These are phyloP conservation scores for Ethmia dodecea DNA, from an alignment of 2,888 invertebrate genomes.

Conservation along the genomic window DNA sequence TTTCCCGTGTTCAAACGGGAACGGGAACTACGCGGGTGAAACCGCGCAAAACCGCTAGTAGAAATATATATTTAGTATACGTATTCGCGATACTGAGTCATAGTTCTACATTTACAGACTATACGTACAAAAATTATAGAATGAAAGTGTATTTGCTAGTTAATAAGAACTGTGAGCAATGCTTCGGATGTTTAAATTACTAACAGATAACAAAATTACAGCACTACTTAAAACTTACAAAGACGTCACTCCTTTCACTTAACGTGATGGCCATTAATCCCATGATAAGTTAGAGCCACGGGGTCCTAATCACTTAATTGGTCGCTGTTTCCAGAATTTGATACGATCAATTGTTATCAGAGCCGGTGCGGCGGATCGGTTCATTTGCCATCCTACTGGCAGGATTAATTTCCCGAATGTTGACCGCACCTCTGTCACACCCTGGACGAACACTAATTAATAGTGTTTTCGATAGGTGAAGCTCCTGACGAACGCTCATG, in stretches of 20 bases:
- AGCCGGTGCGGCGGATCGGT: constrained; percentile 28
- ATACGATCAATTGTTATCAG: constrained; percentile 59
- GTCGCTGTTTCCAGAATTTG: constrained; percentile 44
- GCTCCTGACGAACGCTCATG: constrained; percentile 34
- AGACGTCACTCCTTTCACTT: constrained; percentile 40
- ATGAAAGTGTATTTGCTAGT: too few relatives aligned
- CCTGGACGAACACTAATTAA: constrained; percentile 57
- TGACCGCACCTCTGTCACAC: constrained; percentile 64
- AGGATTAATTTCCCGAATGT: constrained; percentile 72
- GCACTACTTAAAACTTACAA: too few relatives aligned
- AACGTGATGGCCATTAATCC: constrained; percentile 45
- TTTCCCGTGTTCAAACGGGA: too few relatives aligned
- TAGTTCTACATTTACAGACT: too few relatives aligned
- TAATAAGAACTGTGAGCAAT: too few relatives aligned
- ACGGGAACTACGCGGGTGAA: too few relatives aligned
- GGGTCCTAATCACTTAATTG: constrained; percentile 67
- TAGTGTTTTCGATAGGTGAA: constrained; percentile 63
- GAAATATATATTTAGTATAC: too few relatives aligned
- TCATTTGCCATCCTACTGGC: constrained; percentile 51
- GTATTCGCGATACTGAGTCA: too few relatives aligned
- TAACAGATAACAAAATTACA: too few relatives aligned
- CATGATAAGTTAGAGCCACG: constrained; percentile 46
- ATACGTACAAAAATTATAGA: too few relatives aligned
- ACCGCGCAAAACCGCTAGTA: too few relatives aligned
- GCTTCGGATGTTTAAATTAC: too few relatives aligned